A percentile compares a stretch with the other conserved stretches of the same genome.
These are phyloP conservation scores for Pararge aegeria DNA, from an alignment of 1,140 invertebrate species.

Conservation along the genomic window DNA sequence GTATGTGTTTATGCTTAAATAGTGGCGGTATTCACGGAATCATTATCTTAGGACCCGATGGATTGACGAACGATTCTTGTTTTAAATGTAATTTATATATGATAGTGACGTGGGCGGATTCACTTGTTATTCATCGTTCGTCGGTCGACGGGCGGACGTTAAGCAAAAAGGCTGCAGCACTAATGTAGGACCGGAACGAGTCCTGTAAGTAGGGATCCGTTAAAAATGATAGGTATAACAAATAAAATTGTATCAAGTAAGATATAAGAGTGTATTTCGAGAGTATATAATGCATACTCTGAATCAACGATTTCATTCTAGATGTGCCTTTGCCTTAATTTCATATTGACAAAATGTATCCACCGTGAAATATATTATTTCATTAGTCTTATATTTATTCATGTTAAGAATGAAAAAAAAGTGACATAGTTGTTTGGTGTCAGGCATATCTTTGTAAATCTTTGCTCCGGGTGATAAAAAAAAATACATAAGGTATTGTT, in stretches of 20 bases:
- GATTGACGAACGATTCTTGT: slow-evolving; percentile 34
- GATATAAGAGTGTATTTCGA: neutral
- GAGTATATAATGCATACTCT: neutral
- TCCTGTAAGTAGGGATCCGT: neutral
- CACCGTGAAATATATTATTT: too few species aligned
- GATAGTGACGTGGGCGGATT: neutral
- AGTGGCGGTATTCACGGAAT: slow-evolving; percentile 13
- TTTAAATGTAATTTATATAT: slow-evolving; percentile 9
- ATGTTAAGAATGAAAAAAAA: too few species aligned
- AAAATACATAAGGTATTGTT: neutral
- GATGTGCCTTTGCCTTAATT: too few species aligned
- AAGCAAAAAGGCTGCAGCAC: slow-evolving; percentile 9
- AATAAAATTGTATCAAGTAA: neutral
- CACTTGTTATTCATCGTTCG: slow-evolving; percentile 17
- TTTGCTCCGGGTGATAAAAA: too few species aligned
- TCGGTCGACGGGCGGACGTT: slow-evolving; percentile 22
- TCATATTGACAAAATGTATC: too few species aligned
- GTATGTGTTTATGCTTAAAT: slow-evolving; percentile 8
- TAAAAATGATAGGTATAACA: neutral
- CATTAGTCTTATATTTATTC: too few species aligned
- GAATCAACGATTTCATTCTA: too few species aligned
- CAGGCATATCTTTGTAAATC: too few species aligned
- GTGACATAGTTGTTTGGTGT: too few species aligned
- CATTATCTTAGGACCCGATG: slow-evolving; percentile 14
- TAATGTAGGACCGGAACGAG: neutral